Evolutionary conservation across 2,113 vertebrate species (phyloP).

Genomic region (Genyomyrus donnyi): DNA sequence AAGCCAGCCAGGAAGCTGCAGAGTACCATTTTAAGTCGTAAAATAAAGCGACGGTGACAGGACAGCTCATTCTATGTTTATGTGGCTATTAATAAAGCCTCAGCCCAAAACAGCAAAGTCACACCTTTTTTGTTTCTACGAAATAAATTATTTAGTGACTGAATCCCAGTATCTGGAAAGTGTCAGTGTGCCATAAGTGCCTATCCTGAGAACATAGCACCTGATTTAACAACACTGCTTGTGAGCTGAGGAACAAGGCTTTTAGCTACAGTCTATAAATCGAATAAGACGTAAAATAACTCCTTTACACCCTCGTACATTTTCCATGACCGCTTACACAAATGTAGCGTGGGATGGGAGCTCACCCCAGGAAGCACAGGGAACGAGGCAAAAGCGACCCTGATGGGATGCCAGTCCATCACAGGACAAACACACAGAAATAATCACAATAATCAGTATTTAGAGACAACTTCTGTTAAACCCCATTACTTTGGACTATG

Average conservation of each 20-base stretch:
- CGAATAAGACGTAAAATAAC: background rate
- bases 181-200: background rate
- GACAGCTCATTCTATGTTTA: background rate
- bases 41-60: background rate
- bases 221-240: background rate
- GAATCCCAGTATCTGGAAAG: background rate
- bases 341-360: background rate
- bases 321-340: background rate
- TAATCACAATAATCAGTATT: background rate
- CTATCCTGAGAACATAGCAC: background rate
- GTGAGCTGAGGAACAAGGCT: background rate
- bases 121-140: background rate
- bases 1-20: background rate
- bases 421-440: background rate
- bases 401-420: background rate
- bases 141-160: background rate
- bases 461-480: background rate
- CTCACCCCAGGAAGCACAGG: background rate
- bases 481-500: background rate
- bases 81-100: background rate
- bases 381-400: background rate
- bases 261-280: constrained; percentile 5
- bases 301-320: background rate
- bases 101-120: background rate
- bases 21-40: background rate